Base-by-base conservation (phyloP, 2,797 vertebrate species). In the Stomatorhinus walkeri region DNA sequence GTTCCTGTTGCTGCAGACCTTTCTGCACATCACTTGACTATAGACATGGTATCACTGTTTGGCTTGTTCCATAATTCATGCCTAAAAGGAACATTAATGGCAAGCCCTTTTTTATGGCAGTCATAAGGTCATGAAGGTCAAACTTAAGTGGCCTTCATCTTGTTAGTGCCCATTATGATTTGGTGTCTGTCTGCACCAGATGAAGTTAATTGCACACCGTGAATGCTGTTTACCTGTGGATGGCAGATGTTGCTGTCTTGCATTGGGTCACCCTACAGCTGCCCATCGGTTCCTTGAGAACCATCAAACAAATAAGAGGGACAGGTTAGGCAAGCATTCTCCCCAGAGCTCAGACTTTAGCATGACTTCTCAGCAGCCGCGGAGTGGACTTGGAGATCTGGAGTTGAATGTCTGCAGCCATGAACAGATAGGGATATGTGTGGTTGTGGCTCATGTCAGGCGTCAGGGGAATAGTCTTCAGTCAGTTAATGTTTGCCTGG, bases 31-130 rank as follows among this genome's bases (percentile, higher is more conserved):
- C 24, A 14, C 51, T n/a, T 54, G 51, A 52, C 32, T 51, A 76
- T 76, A 76, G 40, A 40, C 76, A 36, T 43, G 36, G 16, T 43
- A n/a, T 52, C 32, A 43, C 49, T 54, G 54, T 40, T 87, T 40
- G 46, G 81, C 46, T 83, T 84, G 76, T 88, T 88, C 43, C 19
- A 9, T 88, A 46, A 56, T 46, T 88, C 0, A 16, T 84, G 54
- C 43, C n/a, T 87, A 86, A 91, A 54, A 89, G 92, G 90, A 93
- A 91, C 91, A 91, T 87, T 92, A 64, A 24, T 9, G 10, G 61
- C 61, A 92, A 91, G 92, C 36, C 46, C 43, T 24, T 85, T 88
- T 79, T 88, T 52, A 59, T 83, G 87, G 64, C 64, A 40, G 28
- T 81, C 16, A 7, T 89, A 28, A n/a, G 12, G 14, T 88, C 14